Evolutionary conservation across 2,888 invertebrate genomes (phyloP).

Genomic region (Gastrophysa polygoni): DNA sequence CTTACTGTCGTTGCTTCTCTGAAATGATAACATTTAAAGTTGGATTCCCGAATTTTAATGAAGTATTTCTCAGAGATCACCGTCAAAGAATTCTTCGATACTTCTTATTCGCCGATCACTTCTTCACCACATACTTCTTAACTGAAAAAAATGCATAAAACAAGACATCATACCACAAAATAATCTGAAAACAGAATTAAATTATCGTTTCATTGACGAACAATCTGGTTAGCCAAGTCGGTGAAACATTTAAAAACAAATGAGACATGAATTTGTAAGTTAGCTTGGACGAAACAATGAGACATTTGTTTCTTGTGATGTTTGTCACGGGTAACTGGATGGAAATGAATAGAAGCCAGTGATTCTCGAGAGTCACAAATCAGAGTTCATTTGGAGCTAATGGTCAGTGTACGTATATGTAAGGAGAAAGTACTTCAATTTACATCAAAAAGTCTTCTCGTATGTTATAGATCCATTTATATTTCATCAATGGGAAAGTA

Average conservation of each 20-base stretch:
- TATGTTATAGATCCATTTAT: conserved; percentile 50
- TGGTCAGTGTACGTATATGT: conserved; percentile 36
- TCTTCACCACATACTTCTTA: conserved; percentile 31
- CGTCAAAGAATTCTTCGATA: conserved; percentile 30
- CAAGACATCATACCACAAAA: conserved; percentile 38
- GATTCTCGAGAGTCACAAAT: conserved; percentile 42
- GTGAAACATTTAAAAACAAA: conserved; percentile 29
- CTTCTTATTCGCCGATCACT: conserved; percentile 25
- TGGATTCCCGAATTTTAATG: conserved; percentile 52
- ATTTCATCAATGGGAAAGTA: conserved; percentile 51
- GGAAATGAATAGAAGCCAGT: conserved; percentile 35
- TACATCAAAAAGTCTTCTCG: conserved; percentile 50
- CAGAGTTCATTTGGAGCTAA: conserved; percentile 42
- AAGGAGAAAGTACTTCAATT: conserved; percentile 56
- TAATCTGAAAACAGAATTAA: conserved; percentile 37
- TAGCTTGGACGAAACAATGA: conserved; percentile 32
- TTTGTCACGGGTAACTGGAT: conserved; percentile 34
- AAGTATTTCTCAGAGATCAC: conserved; percentile 50
- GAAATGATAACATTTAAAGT: conserved; percentile 49
- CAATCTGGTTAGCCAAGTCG: conserved; percentile 28
- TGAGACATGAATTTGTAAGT: conserved; percentile 35
- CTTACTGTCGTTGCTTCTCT: conserved; percentile 41
- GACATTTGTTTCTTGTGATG: conserved; percentile 35
- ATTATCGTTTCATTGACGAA: conserved; percentile 32
- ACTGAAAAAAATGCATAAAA: conserved; percentile 32